Evolutionary conservation across 2,888 invertebrate species (phyloP), one percentile per base, ranked within the genome.

Genomic region (Sesia apiformis): DNA sequence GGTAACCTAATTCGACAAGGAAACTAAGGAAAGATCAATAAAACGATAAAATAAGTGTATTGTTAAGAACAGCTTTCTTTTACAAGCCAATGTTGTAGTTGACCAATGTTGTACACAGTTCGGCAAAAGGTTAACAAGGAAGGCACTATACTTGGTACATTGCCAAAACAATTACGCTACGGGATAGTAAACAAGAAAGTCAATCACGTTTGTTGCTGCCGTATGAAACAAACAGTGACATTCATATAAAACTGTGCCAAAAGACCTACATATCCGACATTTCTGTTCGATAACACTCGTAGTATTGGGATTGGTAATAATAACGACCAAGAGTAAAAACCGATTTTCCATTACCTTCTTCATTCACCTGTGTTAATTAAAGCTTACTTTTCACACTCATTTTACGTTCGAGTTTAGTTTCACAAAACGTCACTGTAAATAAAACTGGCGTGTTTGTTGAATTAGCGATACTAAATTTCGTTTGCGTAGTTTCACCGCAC

Each of bases 381-480:
- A 73, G 63, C 66, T 68, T 71, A 69, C 68, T 74, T 76, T 72
- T 70, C 76, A 81, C 75, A 60, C 71, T 65, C 65, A 63, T 69
- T 66, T 69, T 52, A 71, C 66, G 64, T 74, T 69, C 66, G 66
- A 71, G 72, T 72, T 72, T 67, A 69, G 67, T 76, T 78, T 76
- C 75, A 82, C 87, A 77, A 72, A 79, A 83, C 72, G 78, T 81
- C 84, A 86, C 84, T 76, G 74, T 72, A 77, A 81, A 80, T 75
- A 75, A 78, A 55, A 77, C 76, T 76, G 69, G 65, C 76, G 73
- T 79, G 76, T 74, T 71, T 74, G 72, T 74, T 72, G 62, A 73
- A 74, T 72, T 74, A 76, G 65, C 76, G 76, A 65, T 67, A 69
- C 68, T 65, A 63, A 61, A 40, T 49, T 70, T 67, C 62, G 62